Evolutionary conservation across 2,113 vertebrate species (phyloP), one percentile per base, ranked within the genome.

Genomic region (Rhabdomys dilectus): DNA sequence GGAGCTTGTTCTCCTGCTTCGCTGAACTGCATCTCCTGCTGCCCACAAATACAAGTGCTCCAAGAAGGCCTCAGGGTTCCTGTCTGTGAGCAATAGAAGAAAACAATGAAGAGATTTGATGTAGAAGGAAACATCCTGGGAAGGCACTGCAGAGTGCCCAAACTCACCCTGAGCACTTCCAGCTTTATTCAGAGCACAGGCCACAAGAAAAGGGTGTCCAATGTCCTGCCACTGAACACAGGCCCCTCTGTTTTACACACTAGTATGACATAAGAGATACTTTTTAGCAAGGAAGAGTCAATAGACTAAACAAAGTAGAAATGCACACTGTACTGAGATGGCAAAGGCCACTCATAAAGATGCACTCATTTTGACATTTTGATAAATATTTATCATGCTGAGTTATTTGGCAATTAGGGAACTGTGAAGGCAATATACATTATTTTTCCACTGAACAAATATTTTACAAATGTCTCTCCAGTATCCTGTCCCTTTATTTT

Each of bases 161-260:
- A 64, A 75, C 51, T 75, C 9, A 45, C n/a, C 26, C 36, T 36
- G 34, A 53, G 64, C 84, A 36, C 22, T 42, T 62, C 77, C 42
- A 64, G 36, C 24, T 89, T 39, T 26, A 84, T 39, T 80, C 62
- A 91, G 62, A 3, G 5, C 48, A n/a, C 45, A 86, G n/a, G 42
- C 29, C 51, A 17, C 34, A 45, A 70, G 26, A 29, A 90, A 77
- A 87, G 7, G 16, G 42, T 21, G 22, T 15, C n/a, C 53, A 58
- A 1, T n/a, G 21, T 0, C n/a, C 22, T 19, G 29, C 76, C 31
- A 5, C 0, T 0, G 3, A 53, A 10, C 0, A 0, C 60, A 39
- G 24, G 45, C 31, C 15, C 62, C 17, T 29, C n/a, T 39, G 0
- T 21, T 16, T 42, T 72, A 75, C 31, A 39, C 22, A 39, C 19